Evolutionary conservation across 2,888 invertebrate genomes (phyloP), one percentile per base, ranked within the genome.

Genomic region (Nomada fabriciana): DNA sequence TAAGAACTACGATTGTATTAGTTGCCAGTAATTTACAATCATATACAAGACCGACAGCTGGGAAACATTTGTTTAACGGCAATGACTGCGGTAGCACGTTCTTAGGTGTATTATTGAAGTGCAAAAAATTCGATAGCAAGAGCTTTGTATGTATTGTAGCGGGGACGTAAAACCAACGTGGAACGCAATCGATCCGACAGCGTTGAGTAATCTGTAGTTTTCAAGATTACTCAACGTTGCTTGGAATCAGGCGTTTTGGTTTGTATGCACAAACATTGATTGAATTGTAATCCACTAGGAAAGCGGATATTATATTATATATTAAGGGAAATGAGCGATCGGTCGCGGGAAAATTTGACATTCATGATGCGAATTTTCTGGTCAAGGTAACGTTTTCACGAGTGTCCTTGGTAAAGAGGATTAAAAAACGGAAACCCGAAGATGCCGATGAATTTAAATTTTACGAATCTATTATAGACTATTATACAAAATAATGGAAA

Each of bases 171-270:
- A 71, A 76, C 72, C 60, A 70, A 13, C 64, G 50, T 36, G 57
- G 61, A 77, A 84, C 80, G 76, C 80, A 63, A 43, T 72, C 77
- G 81, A 81, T 81, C 50, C 70, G 70, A 47, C 61, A 29, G 55
- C 52, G 53, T 76, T 67, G 69, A 65, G 81, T 69, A 81, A 85
- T 76, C 69, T 50, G 61, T 57, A 53, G 72, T 61, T 84, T 57
- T 68, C 60, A 69, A 29, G 0, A 60, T 84, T 80, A 53, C 81
- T 65, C 77, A 53, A 84, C 36, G 71, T 52, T 53, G n/a, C 25
- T 61, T 67, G 63, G 20, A 52, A 59, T n/a, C 57, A 29, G 36
- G 43, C 13, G 50, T 15, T 50, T 52, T 42, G 23, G 23, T 57
- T 55, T n/a, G 11, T 23, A 15, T 25, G 25, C 23, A 43, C 25